Evolutionary conservation across 2,113 vertebrate genomes (phyloP).

Genomic region (Chloebia gouldiae): DNA sequence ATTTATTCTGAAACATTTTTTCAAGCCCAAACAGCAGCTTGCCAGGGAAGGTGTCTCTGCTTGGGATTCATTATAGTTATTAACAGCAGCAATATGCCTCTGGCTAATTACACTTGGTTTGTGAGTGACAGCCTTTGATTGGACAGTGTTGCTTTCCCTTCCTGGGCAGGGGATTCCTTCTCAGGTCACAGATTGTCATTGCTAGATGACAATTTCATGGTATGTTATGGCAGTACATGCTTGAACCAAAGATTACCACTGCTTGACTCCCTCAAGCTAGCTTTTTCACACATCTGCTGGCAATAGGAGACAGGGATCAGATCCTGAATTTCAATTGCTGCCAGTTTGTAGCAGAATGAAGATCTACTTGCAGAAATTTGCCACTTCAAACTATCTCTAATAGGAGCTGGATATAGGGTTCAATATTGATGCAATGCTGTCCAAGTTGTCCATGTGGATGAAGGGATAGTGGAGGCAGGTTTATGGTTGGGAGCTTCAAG

Average conservation of each 20-base stretch:
- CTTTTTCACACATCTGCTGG: neutral
- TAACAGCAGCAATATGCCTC: neutral
- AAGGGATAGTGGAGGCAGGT: neutral
- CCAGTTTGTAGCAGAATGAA: neutral
- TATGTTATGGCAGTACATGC: neutral
- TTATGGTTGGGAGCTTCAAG: neutral
- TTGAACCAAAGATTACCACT: neutral
- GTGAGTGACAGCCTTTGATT: constrained; percentile 20
- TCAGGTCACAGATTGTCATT: constrained; percentile 13
- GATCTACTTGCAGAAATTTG: neutral
- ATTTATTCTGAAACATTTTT: constrained; percentile 55
- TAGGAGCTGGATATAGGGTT: neutral
- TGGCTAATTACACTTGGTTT: constrained; percentile 19
- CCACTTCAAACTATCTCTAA: neutral
- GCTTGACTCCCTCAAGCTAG: neutral
- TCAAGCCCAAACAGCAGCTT: constrained; percentile 54
- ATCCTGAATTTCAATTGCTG: neutral
- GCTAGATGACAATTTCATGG: neutral
- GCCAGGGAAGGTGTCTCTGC: constrained; percentile 27
- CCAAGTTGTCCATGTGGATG: neutral
- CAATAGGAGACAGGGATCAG: neutral
- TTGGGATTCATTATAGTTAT: constrained; percentile 31
- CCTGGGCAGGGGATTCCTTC: neutral
- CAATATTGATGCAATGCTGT: neutral
- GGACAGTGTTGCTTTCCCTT: neutral